phyloP scores from a whole-genome alignment of 64 coral and sea anemone species.

The Cladopsammia gracilis region DNA sequence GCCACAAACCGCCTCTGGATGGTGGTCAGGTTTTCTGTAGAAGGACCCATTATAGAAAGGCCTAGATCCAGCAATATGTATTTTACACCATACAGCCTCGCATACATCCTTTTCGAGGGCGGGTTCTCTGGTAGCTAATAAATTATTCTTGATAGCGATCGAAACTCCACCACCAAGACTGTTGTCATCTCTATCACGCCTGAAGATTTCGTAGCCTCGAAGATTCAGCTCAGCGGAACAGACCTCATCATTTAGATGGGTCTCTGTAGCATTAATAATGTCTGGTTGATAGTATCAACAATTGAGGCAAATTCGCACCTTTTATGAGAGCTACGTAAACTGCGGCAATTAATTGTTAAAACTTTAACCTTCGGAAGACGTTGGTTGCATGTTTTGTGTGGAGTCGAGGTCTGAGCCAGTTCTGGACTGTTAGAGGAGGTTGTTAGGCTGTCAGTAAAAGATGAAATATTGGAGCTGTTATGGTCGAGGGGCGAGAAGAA shows the following conservation, averaged over 20 bases:
- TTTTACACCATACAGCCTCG: constrained; percentile 66
- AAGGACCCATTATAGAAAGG: constrained; percentile 69
- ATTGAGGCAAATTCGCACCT: constrained; percentile 35
- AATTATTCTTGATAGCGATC: constrained; percentile 52
- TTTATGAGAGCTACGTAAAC: constrained; percentile 44
- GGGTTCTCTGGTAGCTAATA: constrained; percentile 36
- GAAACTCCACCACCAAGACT: constrained; percentile 50
- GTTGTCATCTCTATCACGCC: constrained; percentile 50
- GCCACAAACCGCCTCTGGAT: neutral
- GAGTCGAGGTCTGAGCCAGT: neutral
- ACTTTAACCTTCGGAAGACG: neutral
- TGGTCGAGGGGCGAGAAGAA: neutral
- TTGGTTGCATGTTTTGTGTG: neutral
- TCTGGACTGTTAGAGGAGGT: neutral
- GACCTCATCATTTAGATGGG: constrained; percentile 21
- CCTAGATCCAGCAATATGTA: constrained; percentile 60
- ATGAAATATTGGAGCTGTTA: neutral
- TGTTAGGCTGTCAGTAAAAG: neutral
- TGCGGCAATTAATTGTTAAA: constrained; percentile 56
- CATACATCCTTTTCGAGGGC: constrained; percentile 57
- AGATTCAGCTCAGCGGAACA: constrained; percentile 21
- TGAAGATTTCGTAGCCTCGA: constrained; percentile 47
- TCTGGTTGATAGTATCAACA: constrained; percentile 61
- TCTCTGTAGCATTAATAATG: constrained; percentile 71
- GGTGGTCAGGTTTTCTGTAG: constrained; percentile 60